These are phyloP conservation scores for Brachionus plicatilis DNA, from an alignment of 1,140 invertebrate genomes.

Conservation along the genomic window DNA sequence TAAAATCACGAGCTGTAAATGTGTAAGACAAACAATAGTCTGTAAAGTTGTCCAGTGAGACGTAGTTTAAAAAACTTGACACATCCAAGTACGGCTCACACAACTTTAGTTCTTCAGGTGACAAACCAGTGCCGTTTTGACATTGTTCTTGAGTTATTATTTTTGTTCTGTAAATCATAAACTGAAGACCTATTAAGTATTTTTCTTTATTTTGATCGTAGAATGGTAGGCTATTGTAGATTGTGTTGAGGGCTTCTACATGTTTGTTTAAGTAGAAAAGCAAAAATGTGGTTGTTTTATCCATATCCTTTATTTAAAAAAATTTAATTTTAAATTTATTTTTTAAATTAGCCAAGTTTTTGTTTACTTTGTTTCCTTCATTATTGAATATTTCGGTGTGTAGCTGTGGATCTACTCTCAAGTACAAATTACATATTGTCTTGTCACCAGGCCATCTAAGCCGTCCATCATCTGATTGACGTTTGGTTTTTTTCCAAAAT, in stretches of 20 bases:
- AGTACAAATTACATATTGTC: slow-evolving; percentile 32
- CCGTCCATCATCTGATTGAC: not conserved
- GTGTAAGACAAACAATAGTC: slow-evolving; percentile 97
- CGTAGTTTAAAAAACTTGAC: slow-evolving; percentile 37
- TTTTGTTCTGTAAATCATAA: slow-evolving; percentile 39
- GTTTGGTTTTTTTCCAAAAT: not conserved
- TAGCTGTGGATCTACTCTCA: slow-evolving; percentile 28
- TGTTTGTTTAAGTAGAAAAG: slow-evolving; percentile 36
- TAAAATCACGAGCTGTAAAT: slow-evolving; percentile 96
- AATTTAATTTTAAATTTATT: not conserved
- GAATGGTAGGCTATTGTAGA: slow-evolving; percentile 33
- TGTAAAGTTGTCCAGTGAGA: slow-evolving; percentile 86
- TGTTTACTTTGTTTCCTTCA: slow-evolving; percentile 29
- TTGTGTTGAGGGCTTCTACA: slow-evolving; percentile 32
- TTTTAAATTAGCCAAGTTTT: not conserved
- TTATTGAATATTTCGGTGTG: slow-evolving; percentile 31
- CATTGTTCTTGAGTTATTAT: slow-evolving; percentile 35
- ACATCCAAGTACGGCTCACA: slow-evolving; percentile 35
- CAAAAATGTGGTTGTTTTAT: slow-evolving; percentile 37
- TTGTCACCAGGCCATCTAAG: slow-evolving; percentile 5
- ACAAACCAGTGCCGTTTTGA: not conserved
- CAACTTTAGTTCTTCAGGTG: not conserved
- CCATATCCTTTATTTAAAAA: not conserved
- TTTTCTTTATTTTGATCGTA: slow-evolving; percentile 31
- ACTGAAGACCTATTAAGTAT: slow-evolving; percentile 29